These are phyloP conservation scores for Apeira syringaria DNA, from an alignment of 2,888 invertebrate species.

Conservation along the genomic window DNA sequence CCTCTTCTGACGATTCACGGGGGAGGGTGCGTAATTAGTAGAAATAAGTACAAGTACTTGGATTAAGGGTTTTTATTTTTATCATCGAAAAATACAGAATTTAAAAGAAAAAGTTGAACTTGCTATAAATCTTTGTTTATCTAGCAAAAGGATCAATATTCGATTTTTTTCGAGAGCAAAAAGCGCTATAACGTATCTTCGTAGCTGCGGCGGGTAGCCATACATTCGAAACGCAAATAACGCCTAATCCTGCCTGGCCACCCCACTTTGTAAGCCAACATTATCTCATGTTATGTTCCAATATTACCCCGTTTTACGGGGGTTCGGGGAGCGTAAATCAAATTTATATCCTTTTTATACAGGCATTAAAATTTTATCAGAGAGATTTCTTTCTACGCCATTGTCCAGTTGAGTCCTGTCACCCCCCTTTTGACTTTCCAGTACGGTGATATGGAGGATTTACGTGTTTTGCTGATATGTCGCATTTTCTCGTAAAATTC, in stretches of 20 bases:
- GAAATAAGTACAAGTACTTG: conserved; percentile 12
- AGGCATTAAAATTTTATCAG: conserved; percentile 81
- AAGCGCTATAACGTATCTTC: conserved; percentile 15
- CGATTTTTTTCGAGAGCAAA: conserved; percentile 22
- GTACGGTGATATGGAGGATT: conserved; percentile 41
- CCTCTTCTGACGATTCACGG: conserved; percentile 8
- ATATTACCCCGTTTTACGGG: conserved; percentile 78
- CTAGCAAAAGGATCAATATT: conserved; percentile 16
- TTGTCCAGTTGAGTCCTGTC: conserved; percentile 68
- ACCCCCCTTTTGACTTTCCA: conserved; percentile 55
- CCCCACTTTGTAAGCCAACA: conserved; percentile 72
- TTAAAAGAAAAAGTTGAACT: no score
- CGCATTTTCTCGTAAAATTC: no score
- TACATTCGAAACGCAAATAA: conserved; percentile 52
- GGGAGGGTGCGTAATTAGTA: conserved; percentile 30
- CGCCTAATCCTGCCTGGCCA: conserved; percentile 57
- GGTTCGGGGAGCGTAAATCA: conserved; percentile 75
- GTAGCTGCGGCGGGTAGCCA: conserved; percentile 24
- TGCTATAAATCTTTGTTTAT: no score
- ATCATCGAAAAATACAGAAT: background rate
- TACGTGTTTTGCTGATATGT: conserved; percentile 22
- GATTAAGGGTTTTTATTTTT: conserved; percentile 6
- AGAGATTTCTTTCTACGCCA: conserved; percentile 72
- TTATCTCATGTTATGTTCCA: conserved; percentile 80
- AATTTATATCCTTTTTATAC: conserved; percentile 82